Conservation (phyloP, 2,888 invertebrate species). For the Tanytarsus gracilentus region DNA sequence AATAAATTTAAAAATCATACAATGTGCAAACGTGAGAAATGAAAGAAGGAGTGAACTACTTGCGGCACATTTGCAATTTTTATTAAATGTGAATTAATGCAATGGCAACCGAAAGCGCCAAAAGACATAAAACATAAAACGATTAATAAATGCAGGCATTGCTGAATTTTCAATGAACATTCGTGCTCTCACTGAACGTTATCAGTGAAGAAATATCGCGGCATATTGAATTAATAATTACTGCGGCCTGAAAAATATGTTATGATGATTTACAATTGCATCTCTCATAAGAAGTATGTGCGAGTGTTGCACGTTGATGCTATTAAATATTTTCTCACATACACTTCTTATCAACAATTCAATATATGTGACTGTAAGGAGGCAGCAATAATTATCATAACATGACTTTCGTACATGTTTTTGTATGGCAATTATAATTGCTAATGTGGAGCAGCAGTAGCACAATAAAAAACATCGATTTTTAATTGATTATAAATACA, state of each 20-base stretch:
- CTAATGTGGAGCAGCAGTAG: not conserved
- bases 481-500: too few relatives aligned
- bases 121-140: not conserved
- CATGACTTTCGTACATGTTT: too few relatives aligned
- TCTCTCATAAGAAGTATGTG: not conserved
- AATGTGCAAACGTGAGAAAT: not conserved
- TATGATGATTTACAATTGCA: not conserved
- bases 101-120: conserved; percentile 14
- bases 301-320: not conserved
- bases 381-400: conserved; percentile 1
- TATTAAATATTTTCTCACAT: conserved; percentile 10
- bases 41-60: conserved; percentile 9
- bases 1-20: conserved; percentile 1
- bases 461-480: not conserved
- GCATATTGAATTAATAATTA: conserved; percentile 5
- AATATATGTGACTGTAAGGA: too few relatives aligned
- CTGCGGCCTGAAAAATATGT: too few relatives aligned
- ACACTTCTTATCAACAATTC: not conserved
- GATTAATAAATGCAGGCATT: conserved; percentile 4
- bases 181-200: not conserved
- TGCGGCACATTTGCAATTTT: not conserved
- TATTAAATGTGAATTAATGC: not conserved
- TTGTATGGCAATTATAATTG: too few relatives aligned
- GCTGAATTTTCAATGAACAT: conserved; percentile 10
- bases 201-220: not conserved